These are phyloP conservation scores for Bufo gargarizans DNA, from an alignment of 2,113 vertebrate genomes.

Conservation along the genomic window DNA sequence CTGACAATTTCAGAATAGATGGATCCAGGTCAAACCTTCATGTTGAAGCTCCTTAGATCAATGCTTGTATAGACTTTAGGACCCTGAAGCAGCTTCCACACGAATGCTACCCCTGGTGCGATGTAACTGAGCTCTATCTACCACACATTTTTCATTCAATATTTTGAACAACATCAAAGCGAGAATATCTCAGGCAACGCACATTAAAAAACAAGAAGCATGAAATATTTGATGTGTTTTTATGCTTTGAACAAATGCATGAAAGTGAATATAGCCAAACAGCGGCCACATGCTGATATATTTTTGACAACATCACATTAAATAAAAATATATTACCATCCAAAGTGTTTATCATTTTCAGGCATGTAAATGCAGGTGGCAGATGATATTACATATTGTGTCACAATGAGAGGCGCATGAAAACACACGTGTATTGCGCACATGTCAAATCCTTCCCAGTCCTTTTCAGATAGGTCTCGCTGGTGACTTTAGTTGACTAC, in stretches of 20 bases:
- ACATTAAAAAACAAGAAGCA: neutral
- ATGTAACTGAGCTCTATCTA: neutral
- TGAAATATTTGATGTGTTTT: conserved; percentile 12
- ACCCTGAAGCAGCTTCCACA: neutral
- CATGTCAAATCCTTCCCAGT: neutral
- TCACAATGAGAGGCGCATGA: neutral
- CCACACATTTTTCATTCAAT: neutral
- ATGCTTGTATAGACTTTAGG: neutral
- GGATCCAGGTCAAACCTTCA: too few relatives aligned
- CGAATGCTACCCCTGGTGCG: neutral
- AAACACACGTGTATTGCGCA: neutral
- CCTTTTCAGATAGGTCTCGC: neutral
- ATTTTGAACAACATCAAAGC: neutral
- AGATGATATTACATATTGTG: neutral
- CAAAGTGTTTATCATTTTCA: conserved; percentile 6
- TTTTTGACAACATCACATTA: neutral
- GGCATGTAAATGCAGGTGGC: neutral
- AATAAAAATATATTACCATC: neutral
- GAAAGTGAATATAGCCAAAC: neutral
- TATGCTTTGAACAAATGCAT: conserved; percentile 38
- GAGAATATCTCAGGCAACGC: neutral
- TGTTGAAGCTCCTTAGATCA: too few relatives aligned
- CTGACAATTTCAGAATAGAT: too few relatives aligned
- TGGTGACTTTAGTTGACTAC: neutral
- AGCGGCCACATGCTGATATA: conserved; percentile 2